Evolutionary conservation across 2,797 vertebrate genomes (phyloP).

Genomic region (Esox lucius): DNA sequence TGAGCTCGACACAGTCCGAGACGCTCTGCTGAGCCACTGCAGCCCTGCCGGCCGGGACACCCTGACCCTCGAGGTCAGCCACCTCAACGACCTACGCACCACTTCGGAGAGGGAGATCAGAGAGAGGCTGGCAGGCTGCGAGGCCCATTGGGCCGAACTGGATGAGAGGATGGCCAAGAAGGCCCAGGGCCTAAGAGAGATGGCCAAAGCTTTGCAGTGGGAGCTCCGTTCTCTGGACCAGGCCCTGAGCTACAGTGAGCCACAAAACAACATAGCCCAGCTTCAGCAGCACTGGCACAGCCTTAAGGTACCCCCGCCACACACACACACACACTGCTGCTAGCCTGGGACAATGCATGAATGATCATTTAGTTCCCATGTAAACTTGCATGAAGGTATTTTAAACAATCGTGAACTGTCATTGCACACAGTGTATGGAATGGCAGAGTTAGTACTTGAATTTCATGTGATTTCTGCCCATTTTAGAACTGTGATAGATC

Average conservation of each 20-base stretch:
- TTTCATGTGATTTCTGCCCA: not conserved
- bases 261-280: slow-evolving; percentile 60
- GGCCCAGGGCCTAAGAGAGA: slow-evolving; percentile 52
- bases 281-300: slow-evolving; percentile 74
- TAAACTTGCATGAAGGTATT: not conserved
- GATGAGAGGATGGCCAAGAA: slow-evolving; percentile 45
- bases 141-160: slow-evolving; percentile 53
- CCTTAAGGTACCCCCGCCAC: slow-evolving; percentile 64
- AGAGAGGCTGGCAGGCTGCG: slow-evolving; percentile 51
- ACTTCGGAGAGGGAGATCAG: slow-evolving; percentile 62
- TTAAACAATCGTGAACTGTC: no score
- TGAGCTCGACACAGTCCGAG: slow-evolving; percentile 70
- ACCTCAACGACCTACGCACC: slow-evolving; percentile 66
- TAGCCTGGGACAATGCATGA: not conserved
- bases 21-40: slow-evolving; percentile 69
- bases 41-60: slow-evolving; percentile 67
- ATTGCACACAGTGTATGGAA: not conserved
- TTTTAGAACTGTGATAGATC: slow-evolving; percentile 68
- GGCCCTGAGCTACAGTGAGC: slow-evolving; percentile 63
- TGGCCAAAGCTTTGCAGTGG: slow-evolving; percentile 63
- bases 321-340: not conserved
- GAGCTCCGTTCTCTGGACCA: slow-evolving; percentile 71
- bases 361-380: not conserved
- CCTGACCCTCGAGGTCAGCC: slow-evolving; percentile 65
- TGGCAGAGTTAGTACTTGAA: not conserved